Evolutionary conservation across 2,113 vertebrate genomes (phyloP).

Genomic region (Eubucco bourcierii): DNA sequence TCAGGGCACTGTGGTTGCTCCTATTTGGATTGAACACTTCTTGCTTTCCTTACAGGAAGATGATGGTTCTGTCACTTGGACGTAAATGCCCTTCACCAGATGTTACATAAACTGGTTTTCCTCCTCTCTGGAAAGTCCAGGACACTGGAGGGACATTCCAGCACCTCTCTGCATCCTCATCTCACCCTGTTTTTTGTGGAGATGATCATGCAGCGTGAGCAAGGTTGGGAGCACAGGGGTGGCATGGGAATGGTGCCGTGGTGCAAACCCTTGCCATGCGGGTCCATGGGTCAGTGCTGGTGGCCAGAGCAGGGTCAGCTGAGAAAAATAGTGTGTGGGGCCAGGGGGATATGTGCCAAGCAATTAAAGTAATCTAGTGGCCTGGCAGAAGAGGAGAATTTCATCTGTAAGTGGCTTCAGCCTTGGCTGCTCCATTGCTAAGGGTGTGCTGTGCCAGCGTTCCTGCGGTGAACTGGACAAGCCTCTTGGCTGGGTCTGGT

Average conservation of each 20-base stretch:
- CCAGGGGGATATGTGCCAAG: fast-evolving
- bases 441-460: background rate
- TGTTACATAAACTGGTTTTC: fast-evolving
- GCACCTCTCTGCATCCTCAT: background rate
- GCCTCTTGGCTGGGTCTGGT: background rate
- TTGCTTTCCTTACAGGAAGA: background rate
- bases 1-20: fast-evolving
- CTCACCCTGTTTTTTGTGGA: fast-evolving
- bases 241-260: background rate
- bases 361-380: background rate
- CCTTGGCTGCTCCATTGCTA: background rate
- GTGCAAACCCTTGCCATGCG: no score
- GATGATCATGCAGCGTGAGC: background rate
- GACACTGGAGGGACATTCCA: background rate
- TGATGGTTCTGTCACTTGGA: fast-evolving
- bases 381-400: background rate
- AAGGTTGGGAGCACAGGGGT: background rate
- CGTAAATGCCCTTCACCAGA: no score
- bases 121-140: background rate
- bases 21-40: background rate
- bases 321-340: background rate
- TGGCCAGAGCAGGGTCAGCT: background rate
- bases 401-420: background rate
- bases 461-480: background rate
- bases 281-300: fast-evolving